Base-by-base conservation (phyloP, 2,888 invertebrate genomes). In the Drosophila cognata region DNA sequence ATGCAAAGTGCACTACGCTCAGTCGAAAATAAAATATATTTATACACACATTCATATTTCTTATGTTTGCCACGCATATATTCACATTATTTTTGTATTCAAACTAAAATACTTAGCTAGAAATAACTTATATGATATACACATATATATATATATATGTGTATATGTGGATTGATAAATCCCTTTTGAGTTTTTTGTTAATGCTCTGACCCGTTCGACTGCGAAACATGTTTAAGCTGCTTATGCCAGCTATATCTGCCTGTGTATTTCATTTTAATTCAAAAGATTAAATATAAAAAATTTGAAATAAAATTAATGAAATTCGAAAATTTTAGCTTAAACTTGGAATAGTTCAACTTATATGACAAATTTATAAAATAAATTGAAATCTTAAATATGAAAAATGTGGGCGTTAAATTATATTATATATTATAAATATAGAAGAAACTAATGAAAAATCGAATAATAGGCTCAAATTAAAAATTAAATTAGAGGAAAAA, bases 1-100 rank as follows among this genome's bases (percentile, higher is more conserved):
- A 53, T 55, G 35, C 11, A 25, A 55, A 55, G 25, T 55, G 55
- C 55, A 55, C 11, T 18, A 36, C 11, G 36, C 18, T 18, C 6
- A 36, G 2, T 25, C 10, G 16, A n/a, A 21, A 33, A 33, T 21
- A 35, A 52, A 50, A 29, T 5, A 50, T 4, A 16, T 28, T 29
- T 1, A 29, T 11, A 11, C 5, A 43, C 21, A 43, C 11, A 21
- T 43, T 43, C 21, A 43, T 0, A 21, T 5, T 11, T 43, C 11
- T 11, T 5, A 41, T 41, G 11, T 21, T 21, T 46, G 46, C 21
- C 46, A 16, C 1, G 7, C 21, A 21, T 13, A 7, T 18, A 21
- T 7, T 21, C 7, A 7, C 0, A 0, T 7, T 21, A 7, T 25
- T 16, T 13, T 2, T 0, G 21, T 25, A 7, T 46, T 7, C 2